phyloP scores from a whole-genome alignment of 2,797 vertebrate species.

The Enteromius paludinosus region DNA sequence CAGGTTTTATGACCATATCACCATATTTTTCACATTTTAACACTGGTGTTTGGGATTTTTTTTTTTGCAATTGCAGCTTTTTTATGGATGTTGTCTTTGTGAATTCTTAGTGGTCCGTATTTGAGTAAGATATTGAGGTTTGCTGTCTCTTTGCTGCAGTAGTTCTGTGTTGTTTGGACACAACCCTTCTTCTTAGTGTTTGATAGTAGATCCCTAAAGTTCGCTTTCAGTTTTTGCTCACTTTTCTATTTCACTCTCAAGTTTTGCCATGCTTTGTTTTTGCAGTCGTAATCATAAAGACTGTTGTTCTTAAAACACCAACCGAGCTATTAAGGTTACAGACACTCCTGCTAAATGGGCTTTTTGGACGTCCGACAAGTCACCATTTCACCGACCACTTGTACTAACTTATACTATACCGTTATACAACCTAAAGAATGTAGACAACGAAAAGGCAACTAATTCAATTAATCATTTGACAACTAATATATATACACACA shows the following conservation, averaged over 20 bases:
- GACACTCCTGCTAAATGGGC: not conserved
- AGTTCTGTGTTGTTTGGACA: not conserved
- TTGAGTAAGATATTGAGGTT: not conserved
- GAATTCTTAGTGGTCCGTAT: not conserved
- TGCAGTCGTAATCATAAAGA: not conserved
- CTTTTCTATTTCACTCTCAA: not conserved
- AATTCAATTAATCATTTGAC: no score
- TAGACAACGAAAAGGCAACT: not conserved
- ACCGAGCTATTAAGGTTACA: not conserved
- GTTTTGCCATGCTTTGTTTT: not conserved
- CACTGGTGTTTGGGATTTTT: not conserved
- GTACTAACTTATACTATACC: not conserved
- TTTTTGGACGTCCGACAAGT: not conserved
- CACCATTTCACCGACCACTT: not conserved
- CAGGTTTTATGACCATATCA: not conserved
- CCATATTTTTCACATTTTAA: not conserved
- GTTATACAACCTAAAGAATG: not conserved
- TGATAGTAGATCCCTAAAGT: not conserved
- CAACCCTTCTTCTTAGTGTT: not conserved
- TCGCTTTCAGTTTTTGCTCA: not conserved
- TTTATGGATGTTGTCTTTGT: not conserved
- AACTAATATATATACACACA: no score
- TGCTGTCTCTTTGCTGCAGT: not conserved
- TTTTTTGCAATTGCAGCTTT: not conserved
- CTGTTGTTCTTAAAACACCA: not conserved